Conservation (phyloP, 2,888 invertebrate genomes). For the Tridacna crocea region DNA sequence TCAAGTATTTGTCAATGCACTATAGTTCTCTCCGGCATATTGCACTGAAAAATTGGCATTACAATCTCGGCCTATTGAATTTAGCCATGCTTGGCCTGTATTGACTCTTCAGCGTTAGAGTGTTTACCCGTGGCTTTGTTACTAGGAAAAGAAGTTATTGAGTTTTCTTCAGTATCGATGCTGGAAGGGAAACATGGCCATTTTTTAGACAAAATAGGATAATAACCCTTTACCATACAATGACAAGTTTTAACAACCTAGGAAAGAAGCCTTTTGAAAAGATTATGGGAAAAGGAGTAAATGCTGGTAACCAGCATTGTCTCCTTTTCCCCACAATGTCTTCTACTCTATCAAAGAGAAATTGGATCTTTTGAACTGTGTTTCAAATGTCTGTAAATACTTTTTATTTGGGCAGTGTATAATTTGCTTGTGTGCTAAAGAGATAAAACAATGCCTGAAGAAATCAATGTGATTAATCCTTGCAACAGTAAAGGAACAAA, state of each 20-base stretch:
- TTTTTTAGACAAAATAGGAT: conserved; percentile 3
- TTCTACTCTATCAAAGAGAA: no score
- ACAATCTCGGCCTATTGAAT: conserved; percentile 29
- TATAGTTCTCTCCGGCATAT: conserved; percentile 25
- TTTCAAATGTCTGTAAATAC: no score
- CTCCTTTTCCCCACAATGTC: no score
- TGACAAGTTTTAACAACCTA: no score
- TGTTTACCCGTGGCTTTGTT: conserved; percentile 44
- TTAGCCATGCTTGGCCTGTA: conserved; percentile 11
- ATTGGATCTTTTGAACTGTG: no score
- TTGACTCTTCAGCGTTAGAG: conserved; percentile 34
- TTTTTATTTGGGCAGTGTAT: no score
- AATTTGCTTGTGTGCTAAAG: no score
- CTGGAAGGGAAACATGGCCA: conserved; percentile 11
- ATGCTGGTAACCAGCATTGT: no score
- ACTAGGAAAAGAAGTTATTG: conserved; percentile 11
- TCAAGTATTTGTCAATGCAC: conserved; percentile 40
- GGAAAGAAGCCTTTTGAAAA: no score
- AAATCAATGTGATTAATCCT: background rate
- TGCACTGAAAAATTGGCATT: conserved; percentile 41
- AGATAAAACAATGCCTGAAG: conserved; percentile 15
- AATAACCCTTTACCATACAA: no score
- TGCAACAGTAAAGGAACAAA: no score
- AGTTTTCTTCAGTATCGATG: conserved; percentile 20
- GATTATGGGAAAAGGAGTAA: no score